These are phyloP conservation scores for Metacarcinus magister DNA, from an alignment of 2,888 invertebrate genomes.

Conservation along the genomic window DNA sequence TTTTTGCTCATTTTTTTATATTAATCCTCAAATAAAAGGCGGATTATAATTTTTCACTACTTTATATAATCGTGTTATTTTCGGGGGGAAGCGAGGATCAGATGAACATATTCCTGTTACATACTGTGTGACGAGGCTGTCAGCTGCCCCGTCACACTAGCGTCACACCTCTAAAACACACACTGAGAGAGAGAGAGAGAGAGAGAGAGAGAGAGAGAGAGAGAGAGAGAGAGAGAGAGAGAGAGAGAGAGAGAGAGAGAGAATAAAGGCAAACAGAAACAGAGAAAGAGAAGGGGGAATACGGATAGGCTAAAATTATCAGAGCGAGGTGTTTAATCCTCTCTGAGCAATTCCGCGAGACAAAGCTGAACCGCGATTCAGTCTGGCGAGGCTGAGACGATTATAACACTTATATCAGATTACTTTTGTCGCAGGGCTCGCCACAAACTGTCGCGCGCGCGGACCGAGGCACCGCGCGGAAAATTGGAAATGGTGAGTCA, in stretches of 20 bases:
- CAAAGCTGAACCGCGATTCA: constrained; percentile 70
- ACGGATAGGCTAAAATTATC: constrained; percentile 63
- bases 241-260: constrained; percentile 52
- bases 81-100: constrained; percentile 28
- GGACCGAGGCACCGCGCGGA: constrained; percentile 71
- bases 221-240: neutral
- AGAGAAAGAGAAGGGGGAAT: neutral
- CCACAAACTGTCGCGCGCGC: constrained; percentile 72
- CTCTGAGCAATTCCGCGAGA: constrained; percentile 62
- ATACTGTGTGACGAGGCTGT: no score
- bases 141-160: neutral
- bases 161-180: neutral
- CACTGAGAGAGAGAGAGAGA: constrained; percentile 37
- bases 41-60: constrained; percentile 26
- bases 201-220: constrained; percentile 51
- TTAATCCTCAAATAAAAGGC: constrained; percentile 23
- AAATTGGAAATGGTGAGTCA: constrained; percentile 72
- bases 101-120: neutral
- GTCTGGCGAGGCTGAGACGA: constrained; percentile 71
- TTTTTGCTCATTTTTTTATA: neutral
- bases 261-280: neutral
- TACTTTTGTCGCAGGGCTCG: constrained; percentile 68
- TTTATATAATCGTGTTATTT: constrained; percentile 54
- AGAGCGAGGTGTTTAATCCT: constrained; percentile 6
- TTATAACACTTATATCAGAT: constrained; percentile 79